phyloP scores from a whole-genome alignment of 2,888 invertebrate species.

The Scaptodrosophila latifasciaeformis region DNA sequence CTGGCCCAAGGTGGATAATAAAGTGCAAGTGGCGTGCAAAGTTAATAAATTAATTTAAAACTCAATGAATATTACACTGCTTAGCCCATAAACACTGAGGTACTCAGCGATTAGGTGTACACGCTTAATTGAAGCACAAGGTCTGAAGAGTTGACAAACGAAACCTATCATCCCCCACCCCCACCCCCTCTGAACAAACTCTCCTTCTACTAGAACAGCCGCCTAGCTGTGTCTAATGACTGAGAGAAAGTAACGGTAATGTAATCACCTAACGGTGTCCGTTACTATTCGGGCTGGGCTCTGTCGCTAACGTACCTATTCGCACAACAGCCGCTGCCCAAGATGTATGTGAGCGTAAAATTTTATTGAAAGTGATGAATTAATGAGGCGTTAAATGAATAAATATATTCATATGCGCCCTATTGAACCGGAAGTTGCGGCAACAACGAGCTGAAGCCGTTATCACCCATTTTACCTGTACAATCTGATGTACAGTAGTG shows the following conservation, averaged over 20 bases:
- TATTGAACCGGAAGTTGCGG: conserved; percentile 68
- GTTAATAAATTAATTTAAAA: conserved; percentile 50
- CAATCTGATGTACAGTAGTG: too few species aligned
- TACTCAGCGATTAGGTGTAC: conserved; percentile 13
- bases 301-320: not conserved
- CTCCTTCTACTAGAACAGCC: conserved; percentile 9
- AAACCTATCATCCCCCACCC: conserved; percentile 13
- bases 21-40: conserved; percentile 21
- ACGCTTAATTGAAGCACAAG: conserved; percentile 51
- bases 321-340: conserved; percentile 20
- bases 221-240: conserved; percentile 5
- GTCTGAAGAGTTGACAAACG: conserved; percentile 4
- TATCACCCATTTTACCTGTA: not conserved
- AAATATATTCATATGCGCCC: conserved; percentile 64
- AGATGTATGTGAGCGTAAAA: conserved; percentile 63
- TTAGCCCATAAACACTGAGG: conserved; percentile 15
- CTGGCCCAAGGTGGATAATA: not conserved
- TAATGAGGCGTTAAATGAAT: conserved; percentile 71
- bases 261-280: not conserved
- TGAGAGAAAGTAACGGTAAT: not conserved
- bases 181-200: conserved; percentile 25
- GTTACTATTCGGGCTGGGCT: not conserved
- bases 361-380: conserved; percentile 69
- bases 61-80: conserved; percentile 47
- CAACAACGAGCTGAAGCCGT: conserved; percentile 18